Evolutionary conservation across 2,797 vertebrate species (phyloP), one percentile per base, ranked within the genome.

Genomic region (Vespertilio murinus): DNA sequence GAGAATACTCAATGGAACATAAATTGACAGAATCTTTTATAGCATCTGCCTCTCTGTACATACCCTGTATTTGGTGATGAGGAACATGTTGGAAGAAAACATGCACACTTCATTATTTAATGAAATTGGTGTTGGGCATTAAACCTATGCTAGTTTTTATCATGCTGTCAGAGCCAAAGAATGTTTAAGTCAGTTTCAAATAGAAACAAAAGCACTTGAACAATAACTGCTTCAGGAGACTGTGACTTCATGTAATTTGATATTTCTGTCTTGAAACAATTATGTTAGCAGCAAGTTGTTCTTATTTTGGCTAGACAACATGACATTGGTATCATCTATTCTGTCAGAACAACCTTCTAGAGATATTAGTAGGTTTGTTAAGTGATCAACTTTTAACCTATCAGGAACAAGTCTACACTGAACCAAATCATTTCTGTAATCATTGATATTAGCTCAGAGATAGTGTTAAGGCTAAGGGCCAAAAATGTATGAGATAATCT

Each of bases 251-350:
- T 93, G 85, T 70, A 92, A 96, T 93, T 94, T 0, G 0, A 65
- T 93, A 90, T 95, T 95, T 94, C 81, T 94, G 30, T 92, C 64
- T 83, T 83, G n/a, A 20, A 91, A 83, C 64, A 97, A 94, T 95
- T 97, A 83, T 79, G 65, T 93, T 91, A 93, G 92, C 38, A 94
- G 74, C 40, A 86, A 93, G 80, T 75, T 71, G 20, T 71, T 89
- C 91, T 69, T 92, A 83, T 11, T 54, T 75, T 91, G 33, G 25
- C 71, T 93, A 90, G 65, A 87, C 30, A 84, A 40, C 61, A 92
- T 77, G 80, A 84, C 81, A 67, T 54, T 88, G 67, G 77, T 94
- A 73, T 90, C 20, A 92, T 94, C 81, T 61, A 83, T 93, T 97
- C 45, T 93, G 85, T 94, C 78, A 95, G 52, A 94, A 67, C 0